Conservation (phyloP, 30 jellyfish, hydroid and myxozoan genomes). For the Pelagia noctiluca region DNA sequence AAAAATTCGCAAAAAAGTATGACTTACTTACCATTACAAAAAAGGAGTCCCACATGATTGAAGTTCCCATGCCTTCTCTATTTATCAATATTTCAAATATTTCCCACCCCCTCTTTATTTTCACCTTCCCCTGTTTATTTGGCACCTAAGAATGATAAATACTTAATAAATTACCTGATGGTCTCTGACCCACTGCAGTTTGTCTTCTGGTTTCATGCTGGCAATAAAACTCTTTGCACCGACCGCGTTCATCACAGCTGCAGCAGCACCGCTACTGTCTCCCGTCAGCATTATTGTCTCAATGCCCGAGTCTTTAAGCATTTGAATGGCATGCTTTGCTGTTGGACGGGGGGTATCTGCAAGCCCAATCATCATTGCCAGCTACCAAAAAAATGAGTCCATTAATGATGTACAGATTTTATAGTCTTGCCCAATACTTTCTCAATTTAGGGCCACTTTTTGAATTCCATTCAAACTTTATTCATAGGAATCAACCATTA, state of each 20-base stretch:
- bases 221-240: slow-evolving; percentile 66
- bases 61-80: too few species aligned
- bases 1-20: too few species aligned
- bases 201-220: slow-evolving; percentile 87
- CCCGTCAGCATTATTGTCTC: slow-evolving; percentile 84
- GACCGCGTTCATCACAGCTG: slow-evolving; percentile 54
- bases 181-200: slow-evolving; percentile 77
- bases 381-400: slow-evolving; percentile 33
- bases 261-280: slow-evolving; percentile 95
- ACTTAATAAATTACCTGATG: slow-evolving; percentile 57
- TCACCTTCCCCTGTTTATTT: too few species aligned
- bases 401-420: too few species aligned
- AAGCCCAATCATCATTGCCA: slow-evolving; percentile 77
- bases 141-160: not conserved
- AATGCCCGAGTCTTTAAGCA: slow-evolving; percentile 40
- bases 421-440: too few species aligned
- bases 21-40: too few species aligned
- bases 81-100: too few species aligned
- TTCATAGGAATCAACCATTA: too few species aligned
- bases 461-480: too few species aligned
- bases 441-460: too few species aligned
- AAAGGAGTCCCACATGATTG: too few species aligned
- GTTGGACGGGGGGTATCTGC: slow-evolving; percentile 92
- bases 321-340: slow-evolving; percentile 55
- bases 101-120: too few species aligned